Percentiles rank a stretch among this genome's conserved stretches.
Conservation (phyloP, 2,113 vertebrate species). For the Zosterops hypoxanthus region DNA sequence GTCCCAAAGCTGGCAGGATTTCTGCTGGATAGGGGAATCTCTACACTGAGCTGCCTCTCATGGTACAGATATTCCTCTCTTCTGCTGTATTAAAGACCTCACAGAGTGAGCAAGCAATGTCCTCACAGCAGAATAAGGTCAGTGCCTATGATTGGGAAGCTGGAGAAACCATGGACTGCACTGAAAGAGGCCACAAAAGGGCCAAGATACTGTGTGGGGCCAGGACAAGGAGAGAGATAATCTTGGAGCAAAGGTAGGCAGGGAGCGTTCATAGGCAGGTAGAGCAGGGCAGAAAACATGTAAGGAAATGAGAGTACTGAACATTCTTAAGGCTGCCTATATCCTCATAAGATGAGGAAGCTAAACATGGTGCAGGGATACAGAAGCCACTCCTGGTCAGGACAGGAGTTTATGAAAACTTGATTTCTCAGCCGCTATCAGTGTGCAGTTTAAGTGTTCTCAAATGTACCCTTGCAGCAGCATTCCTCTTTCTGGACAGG, state of each 20-base stretch:
- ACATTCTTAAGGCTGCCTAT: not conserved
- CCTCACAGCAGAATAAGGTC: not conserved
- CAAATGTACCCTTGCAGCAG: not conserved
- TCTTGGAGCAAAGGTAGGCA: not conserved
- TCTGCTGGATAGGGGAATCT: not conserved
- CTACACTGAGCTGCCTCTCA: not conserved
- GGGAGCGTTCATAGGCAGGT: not conserved
- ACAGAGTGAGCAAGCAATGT: not conserved
- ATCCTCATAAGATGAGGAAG: not conserved
- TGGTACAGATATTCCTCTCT: not conserved
- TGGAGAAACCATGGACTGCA: not conserved
- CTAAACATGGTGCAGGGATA: not conserved
- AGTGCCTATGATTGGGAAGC: not conserved
- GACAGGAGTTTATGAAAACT: not conserved
- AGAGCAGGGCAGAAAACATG: not conserved
- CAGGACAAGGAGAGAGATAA: not conserved
- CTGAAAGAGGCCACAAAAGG: not conserved
- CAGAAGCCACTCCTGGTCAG: not conserved
- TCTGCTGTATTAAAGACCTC: not conserved
- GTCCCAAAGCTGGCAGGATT: not conserved
- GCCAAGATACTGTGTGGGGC: not conserved
- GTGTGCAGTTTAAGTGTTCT: not conserved
- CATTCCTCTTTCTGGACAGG: not conserved
- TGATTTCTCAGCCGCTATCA: not conserved
- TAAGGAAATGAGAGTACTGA: not conserved